Conservation (phyloP, 2,888 invertebrate genomes). For the Smittia aterrima region DNA sequence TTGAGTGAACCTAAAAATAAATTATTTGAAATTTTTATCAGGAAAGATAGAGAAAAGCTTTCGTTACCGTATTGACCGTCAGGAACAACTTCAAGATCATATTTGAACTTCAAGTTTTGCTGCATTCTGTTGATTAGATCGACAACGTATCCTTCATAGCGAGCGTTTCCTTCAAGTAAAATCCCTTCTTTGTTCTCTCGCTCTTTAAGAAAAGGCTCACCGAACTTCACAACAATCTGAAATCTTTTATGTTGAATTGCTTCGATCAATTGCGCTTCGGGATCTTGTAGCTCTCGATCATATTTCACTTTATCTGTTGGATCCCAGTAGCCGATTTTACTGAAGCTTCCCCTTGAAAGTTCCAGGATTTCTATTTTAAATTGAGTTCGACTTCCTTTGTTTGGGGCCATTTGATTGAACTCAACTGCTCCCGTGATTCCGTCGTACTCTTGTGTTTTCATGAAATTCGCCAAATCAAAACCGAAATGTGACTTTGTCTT, state of each 20-base stretch:
- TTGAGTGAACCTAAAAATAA: constrained; percentile 44
- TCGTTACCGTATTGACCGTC: constrained; percentile 38
- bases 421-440: neutral
- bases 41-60: neutral
- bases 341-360: neutral
- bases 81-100: constrained; percentile 45
- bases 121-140: constrained; percentile 57
- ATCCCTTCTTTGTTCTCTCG: neutral
- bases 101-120: constrained; percentile 47
- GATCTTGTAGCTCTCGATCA: neutral
- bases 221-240: constrained; percentile 31
- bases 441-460: neutral
- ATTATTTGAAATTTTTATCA: constrained; percentile 41
- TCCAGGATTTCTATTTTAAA: constrained; percentile 7
- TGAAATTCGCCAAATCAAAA: neutral
- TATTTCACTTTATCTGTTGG: constrained; percentile 12
- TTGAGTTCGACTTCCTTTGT: neutral
- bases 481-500: neutral
- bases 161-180: constrained; percentile 51
- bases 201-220: constrained; percentile 41
- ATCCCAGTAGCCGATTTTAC: neutral
- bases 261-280: neutral
- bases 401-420: neutral
- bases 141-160: constrained; percentile 56
- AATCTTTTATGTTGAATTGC: constrained; percentile 42